Evolutionary conservation across 2,797 vertebrate species (phyloP).

Genomic region (Lophotriccus pileatus): DNA sequence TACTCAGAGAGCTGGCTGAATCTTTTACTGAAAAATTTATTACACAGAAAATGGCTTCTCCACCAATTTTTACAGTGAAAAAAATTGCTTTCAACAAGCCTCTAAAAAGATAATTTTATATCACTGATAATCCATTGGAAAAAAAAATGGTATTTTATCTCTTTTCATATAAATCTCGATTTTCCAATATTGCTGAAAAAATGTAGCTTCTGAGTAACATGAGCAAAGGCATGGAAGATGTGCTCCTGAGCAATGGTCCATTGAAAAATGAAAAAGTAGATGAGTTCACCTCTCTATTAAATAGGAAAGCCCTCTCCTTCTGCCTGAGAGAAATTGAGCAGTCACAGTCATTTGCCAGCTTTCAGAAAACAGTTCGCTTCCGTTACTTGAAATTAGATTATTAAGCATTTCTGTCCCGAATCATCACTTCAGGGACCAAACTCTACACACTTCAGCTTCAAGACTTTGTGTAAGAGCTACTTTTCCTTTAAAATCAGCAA

Average conservation of each 20-base stretch:
- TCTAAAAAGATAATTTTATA: not conserved
- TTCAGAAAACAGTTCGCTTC: not conserved
- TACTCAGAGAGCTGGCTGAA: not conserved
- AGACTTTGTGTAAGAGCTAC: not conserved
- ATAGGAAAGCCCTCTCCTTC: not conserved
- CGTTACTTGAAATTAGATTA: not conserved
- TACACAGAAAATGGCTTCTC: not conserved
- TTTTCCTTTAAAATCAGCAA: not conserved
- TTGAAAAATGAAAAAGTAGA: constrained; percentile 19
- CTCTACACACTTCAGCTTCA: not conserved
- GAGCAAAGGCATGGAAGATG: not conserved
- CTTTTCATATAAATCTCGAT: not conserved
- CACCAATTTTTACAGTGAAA: not conserved
- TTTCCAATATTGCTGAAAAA: not conserved
- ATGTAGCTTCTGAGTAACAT: not conserved
- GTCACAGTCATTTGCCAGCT: not conserved
- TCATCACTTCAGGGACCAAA: not conserved
- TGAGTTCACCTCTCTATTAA: not conserved
- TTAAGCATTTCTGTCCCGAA: not conserved
- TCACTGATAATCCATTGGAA: not conserved
- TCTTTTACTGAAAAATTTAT: not conserved
- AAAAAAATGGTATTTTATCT: constrained; percentile 5
- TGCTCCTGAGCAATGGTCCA: not conserved
- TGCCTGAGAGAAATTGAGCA: not conserved
- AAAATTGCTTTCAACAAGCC: not conserved